Conservation (phyloP, 2,888 invertebrate species). For the Harpalus rufipes region DNA sequence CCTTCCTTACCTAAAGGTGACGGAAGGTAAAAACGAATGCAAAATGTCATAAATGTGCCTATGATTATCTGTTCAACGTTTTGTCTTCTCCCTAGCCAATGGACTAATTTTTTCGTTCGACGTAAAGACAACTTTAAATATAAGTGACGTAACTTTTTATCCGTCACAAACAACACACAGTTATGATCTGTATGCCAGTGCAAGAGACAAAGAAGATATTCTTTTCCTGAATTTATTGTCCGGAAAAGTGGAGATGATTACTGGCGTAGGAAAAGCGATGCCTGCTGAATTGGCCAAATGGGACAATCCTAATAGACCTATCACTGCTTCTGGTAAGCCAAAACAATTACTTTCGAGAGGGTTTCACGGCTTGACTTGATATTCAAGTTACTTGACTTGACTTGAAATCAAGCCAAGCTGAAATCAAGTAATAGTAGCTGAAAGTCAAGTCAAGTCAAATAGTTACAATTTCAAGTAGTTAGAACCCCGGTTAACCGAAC, state of each 20-base stretch:
- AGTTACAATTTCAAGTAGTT: no score
- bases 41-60: no score
- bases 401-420: no score
- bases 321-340: constrained; percentile 80
- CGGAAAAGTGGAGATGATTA: constrained; percentile 88
- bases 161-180: constrained; percentile 85
- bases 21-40: no score
- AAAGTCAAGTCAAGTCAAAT: no score
- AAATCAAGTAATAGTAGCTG: no score
- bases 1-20: no score
- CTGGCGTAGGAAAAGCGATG: constrained; percentile 84
- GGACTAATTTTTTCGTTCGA: constrained; percentile 86
- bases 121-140: constrained; percentile 86
- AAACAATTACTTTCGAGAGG: not conserved
- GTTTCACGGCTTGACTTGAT: no score
- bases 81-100: constrained; percentile 76
- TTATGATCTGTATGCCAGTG: constrained; percentile 86
- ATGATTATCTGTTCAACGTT: no score
- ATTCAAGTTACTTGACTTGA: no score
- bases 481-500: no score
- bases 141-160: constrained; percentile 86
- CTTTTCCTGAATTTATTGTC: constrained; percentile 85
- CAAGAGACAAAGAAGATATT: constrained; percentile 85
- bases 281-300: constrained; percentile 80
- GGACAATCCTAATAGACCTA: constrained; percentile 83